A percentile compares a stretch with the other conserved stretches of the same genome.
phyloP scores from a whole-genome alignment of 1,140 invertebrate genomes.

The Drosophila oshimai region DNA sequence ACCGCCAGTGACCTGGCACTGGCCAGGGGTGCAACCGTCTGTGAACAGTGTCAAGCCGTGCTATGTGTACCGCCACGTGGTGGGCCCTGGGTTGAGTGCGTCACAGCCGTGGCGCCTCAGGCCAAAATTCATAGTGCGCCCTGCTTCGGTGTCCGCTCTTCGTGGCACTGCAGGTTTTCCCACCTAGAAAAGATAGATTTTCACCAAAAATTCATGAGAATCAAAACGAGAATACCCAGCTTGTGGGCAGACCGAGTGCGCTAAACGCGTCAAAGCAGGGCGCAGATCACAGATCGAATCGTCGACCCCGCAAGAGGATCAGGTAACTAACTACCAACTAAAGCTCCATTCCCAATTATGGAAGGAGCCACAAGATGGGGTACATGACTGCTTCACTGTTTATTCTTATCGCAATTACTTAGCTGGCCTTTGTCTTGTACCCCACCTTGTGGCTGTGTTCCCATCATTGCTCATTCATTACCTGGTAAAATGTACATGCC shows the following conservation, averaged over 20 bases:
- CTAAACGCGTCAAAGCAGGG: constrained; percentile 54
- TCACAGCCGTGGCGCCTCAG: constrained; percentile 72
- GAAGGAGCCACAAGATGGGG: background rate
- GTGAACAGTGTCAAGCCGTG: constrained; percentile 82
- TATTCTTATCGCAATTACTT: too few species aligned
- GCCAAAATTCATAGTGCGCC: constrained; percentile 82
- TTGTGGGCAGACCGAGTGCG: constrained; percentile 45
- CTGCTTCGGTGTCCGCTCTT: constrained; percentile 58
- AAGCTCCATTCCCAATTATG: background rate
- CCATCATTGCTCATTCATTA: background rate
- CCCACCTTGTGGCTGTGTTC: background rate
- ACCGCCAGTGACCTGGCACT: constrained; percentile 81
- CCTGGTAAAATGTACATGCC: constrained; percentile 28
- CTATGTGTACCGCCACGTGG: constrained; percentile 82
- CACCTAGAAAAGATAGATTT: background rate
- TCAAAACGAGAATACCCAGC: background rate
- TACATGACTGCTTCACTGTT: too few species aligned
- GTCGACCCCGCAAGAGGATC: background rate
- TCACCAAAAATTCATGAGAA: background rate
- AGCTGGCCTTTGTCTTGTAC: background rate
- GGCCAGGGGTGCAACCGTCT: constrained; percentile 82
- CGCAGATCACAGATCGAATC: constrained; percentile 1
- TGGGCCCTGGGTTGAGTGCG: constrained; percentile 79
- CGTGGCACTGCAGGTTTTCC: constrained; percentile 75
- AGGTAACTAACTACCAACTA: constrained; percentile 43